phyloP scores from a whole-genome alignment of 2,797 vertebrate species.

The Poecilia picta region DNA sequence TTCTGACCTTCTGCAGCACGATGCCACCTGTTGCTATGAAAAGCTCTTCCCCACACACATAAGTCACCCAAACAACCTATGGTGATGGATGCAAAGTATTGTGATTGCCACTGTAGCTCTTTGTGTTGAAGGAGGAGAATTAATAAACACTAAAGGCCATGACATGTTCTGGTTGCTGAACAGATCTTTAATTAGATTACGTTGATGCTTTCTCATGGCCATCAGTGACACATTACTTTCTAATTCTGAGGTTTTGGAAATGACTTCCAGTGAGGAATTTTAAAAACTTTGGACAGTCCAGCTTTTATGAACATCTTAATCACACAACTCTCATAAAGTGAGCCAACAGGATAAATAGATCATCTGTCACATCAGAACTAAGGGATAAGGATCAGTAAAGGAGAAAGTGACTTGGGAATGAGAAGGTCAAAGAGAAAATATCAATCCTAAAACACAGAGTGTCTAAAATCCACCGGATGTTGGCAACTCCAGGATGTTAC shows the following conservation, averaged over 20 bases:
- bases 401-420: constrained; percentile 44
- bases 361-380: constrained; percentile 66
- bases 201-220: neutral
- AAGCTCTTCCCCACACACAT: constrained; percentile 27
- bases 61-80: constrained; percentile 47
- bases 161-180: constrained; percentile 14
- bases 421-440: constrained; percentile 62
- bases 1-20: constrained; percentile 59
- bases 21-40: constrained; percentile 64
- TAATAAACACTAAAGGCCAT: constrained; percentile 12
- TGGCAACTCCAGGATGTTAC: constrained; percentile 25
- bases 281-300: neutral
- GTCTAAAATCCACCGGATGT: constrained; percentile 48
- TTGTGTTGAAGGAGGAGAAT: neutral
- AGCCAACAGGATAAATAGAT: constrained; percentile 60
- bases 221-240: neutral
- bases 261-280: neutral
- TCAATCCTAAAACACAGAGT: constrained; percentile 56
- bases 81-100: constrained; percentile 37
- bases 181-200: constrained; percentile 16
- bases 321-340: constrained; percentile 15
- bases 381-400: constrained; percentile 44
- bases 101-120: neutral
- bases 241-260: neutral
- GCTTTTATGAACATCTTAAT: constrained; percentile 19